phyloP scores from a whole-genome alignment of 2,888 invertebrate genomes.

The Ophioninae sp. region DNA sequence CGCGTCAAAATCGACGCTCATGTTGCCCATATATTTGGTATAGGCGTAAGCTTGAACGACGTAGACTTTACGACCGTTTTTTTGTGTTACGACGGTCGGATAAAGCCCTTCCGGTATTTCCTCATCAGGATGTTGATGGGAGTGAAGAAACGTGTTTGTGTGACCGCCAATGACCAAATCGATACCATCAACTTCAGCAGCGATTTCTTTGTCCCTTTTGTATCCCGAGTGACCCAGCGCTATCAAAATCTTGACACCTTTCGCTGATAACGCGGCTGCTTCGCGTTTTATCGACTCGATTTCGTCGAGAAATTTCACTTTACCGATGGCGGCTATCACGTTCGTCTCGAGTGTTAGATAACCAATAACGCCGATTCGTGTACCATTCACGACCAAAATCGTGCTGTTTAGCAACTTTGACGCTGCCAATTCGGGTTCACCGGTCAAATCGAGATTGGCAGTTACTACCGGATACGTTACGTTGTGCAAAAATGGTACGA shows the following conservation, averaged over 20 bases:
- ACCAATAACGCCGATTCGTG: conserved; percentile 91
- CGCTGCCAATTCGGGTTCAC: conserved; percentile 84
- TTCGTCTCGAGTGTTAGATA: conserved; percentile 92
- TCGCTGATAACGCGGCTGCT: conserved; percentile 83
- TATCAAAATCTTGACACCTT: conserved; percentile 90
- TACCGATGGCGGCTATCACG: conserved; percentile 82
- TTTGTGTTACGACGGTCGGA: conserved; percentile 88
- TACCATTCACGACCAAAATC: conserved; percentile 85
- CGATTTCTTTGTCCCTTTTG: conserved; percentile 89
- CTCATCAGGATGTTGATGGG: conserved; percentile 85
- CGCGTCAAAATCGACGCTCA: conserved; percentile 87
- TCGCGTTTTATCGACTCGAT: conserved; percentile 86
- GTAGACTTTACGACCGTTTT: conserved; percentile 88
- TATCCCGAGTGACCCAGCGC: conserved; percentile 96
- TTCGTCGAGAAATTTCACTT: conserved; percentile 84
- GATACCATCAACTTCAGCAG: conserved; percentile 88
- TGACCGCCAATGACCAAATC: conserved; percentile 96
- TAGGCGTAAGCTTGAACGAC: conserved; percentile 95
- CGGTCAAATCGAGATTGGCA: conserved; percentile 88
- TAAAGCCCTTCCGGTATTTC: conserved; percentile 90
- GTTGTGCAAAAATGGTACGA: conserved; percentile 88
- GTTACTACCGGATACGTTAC: conserved; percentile 89
- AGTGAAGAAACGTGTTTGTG: conserved; percentile 94
- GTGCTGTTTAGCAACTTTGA: conserved; percentile 85
- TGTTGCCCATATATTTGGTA: conserved; percentile 93